Evolutionary conservation across 2,888 invertebrate species (phyloP).

Genomic region (Microplitis manilae): DNA sequence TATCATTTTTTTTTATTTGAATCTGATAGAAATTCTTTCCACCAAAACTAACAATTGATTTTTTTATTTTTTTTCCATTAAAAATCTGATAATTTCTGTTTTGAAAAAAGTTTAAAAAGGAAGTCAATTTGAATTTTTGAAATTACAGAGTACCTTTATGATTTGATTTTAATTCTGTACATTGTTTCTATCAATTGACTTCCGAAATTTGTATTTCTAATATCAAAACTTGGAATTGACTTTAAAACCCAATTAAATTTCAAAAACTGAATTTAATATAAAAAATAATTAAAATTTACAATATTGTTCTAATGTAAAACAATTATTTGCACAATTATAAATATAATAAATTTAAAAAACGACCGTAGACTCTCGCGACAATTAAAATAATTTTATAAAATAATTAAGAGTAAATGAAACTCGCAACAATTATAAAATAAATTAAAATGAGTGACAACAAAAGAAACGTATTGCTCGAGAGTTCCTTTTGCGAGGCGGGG

Average conservation of each 20-base stretch:
- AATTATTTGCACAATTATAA: constrained; percentile 11
- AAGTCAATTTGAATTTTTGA: too few relatives aligned
- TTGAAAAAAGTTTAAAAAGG: too few relatives aligned
- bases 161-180: too few relatives aligned
- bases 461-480: constrained; percentile 40
- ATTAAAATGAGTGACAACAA: constrained; percentile 68
- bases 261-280: background rate
- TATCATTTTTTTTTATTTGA: background rate
- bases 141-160: too few relatives aligned
- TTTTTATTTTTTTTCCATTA: too few relatives aligned
- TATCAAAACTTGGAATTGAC: too few relatives aligned
- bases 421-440: constrained; percentile 57
- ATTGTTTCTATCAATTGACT: too few relatives aligned
- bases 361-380: background rate
- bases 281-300: background rate
- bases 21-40: background rate
- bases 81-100: too few relatives aligned
- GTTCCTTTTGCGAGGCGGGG: constrained; percentile 12
- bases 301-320: background rate
- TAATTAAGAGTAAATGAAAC: constrained; percentile 36
- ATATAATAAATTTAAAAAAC: constrained; percentile 12
- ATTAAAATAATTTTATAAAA: constrained; percentile 31
- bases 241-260: too few relatives aligned
- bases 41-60: background rate
- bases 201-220: too few relatives aligned